Evolutionary conservation across 2,888 invertebrate genomes (phyloP).

Genomic region (Neoitamus cyanurus): DNA sequence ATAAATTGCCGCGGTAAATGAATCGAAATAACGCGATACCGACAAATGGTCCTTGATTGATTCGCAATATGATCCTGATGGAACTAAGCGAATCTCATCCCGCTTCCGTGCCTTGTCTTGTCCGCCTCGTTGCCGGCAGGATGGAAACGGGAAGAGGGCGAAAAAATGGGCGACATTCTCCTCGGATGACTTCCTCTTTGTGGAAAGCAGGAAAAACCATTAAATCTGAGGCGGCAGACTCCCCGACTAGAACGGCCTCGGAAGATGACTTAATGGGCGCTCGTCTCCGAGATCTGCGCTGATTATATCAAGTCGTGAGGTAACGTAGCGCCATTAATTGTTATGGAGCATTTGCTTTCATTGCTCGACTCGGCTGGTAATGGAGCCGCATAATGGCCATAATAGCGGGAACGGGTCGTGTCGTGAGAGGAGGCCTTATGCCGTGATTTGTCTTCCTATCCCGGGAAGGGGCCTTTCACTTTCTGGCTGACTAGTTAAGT

Average conservation of each 20-base stretch:
- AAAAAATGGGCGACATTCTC: conserved; percentile 1
- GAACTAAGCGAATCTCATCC: not conserved
- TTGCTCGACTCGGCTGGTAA: conserved; percentile 1
- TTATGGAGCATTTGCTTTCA: conserved; percentile 8
- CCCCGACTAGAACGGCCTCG: not conserved
- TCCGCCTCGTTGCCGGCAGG: not conserved
- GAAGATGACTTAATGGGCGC: conserved; percentile 23
- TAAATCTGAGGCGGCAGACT: conserved; percentile 3
- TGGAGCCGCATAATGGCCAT: not conserved
- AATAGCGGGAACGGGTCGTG: not conserved
- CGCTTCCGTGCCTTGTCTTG: not conserved
- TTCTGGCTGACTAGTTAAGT: not conserved
- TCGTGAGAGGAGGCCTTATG: not conserved
- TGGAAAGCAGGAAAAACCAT: conserved; percentile 13
- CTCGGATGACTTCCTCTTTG: not conserved
- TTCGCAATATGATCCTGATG: conserved; percentile 6
- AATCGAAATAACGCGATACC: conserved; percentile 15
- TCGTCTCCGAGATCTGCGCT: not conserved
- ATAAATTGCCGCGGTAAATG: conserved; percentile 9
- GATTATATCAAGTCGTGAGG: conserved; percentile 25
- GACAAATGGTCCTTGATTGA: not conserved
- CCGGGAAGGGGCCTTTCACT: conserved; percentile 11
- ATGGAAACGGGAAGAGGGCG: not conserved
- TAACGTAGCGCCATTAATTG: conserved; percentile 23
- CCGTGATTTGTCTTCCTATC: not conserved